Evolutionary conservation across 2,113 vertebrate genomes (phyloP).

Genomic region (Peucedramus taeniatus): DNA sequence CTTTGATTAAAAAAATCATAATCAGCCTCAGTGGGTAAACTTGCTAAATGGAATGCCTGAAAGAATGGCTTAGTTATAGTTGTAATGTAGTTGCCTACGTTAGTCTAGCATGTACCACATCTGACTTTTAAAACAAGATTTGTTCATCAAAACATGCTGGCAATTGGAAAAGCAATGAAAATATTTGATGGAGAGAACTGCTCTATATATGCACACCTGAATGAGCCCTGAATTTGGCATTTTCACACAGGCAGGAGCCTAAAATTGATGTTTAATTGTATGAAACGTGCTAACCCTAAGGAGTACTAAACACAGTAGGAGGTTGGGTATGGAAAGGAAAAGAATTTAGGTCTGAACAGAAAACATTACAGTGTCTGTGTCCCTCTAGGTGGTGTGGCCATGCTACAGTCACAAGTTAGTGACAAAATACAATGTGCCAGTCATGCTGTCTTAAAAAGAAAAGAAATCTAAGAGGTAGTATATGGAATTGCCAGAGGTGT

Average conservation of each 20-base stretch:
- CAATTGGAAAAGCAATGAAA: neutral
- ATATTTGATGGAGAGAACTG: neutral
- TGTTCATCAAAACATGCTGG: neutral
- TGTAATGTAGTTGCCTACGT: neutral
- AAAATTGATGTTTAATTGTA: neutral
- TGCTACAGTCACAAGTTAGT: neutral
- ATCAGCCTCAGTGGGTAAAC: neutral
- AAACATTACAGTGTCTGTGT: rapidly evolving
- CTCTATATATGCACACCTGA: neutral
- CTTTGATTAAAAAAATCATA: neutral
- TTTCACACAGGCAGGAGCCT: neutral
- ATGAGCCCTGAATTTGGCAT: neutral
- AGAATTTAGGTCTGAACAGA: neutral
- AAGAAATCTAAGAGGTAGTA: neutral
- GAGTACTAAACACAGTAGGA: neutral
- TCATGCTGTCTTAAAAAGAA: neutral
- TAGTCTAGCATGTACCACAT: neutral
- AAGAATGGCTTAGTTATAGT: neutral
- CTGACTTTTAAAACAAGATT: neutral
- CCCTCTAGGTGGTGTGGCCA: neutral
- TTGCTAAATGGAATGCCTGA: neutral
- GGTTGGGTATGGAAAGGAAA: neutral
- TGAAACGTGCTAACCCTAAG: neutral
- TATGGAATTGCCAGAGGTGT: neutral
- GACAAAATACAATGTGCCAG: neutral